Evolutionary conservation across 2,113 vertebrate species (phyloP).

Genomic region (Cyprinodon variegatus): DNA sequence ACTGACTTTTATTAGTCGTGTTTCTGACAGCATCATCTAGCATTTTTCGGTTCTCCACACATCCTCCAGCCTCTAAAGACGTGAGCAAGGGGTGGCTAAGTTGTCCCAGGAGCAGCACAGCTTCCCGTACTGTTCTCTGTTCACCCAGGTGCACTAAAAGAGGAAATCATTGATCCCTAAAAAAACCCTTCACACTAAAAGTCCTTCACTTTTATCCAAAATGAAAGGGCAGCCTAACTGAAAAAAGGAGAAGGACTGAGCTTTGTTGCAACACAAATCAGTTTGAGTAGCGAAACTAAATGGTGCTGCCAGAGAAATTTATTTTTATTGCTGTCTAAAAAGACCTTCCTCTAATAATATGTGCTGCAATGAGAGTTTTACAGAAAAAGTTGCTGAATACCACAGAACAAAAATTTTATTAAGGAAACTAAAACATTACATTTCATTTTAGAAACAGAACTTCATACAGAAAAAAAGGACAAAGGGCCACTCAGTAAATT

Average conservation of each 20-base stretch:
- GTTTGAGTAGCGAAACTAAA: neutral
- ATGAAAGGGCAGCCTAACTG: too few relatives aligned
- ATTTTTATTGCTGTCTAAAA: neutral
- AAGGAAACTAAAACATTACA: neutral
- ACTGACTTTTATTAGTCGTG: neutral
- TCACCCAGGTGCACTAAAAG: too few relatives aligned
- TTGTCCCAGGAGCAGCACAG: slow-evolving; percentile 16
- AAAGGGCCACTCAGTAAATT: too few relatives aligned
- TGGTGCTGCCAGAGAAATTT: neutral
- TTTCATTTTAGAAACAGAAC: neutral
- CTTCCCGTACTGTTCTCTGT: neutral
- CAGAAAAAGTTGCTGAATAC: neutral
- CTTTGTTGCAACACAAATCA: neutral
- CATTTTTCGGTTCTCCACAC: slow-evolving; percentile 22
- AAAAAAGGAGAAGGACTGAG: neutral
- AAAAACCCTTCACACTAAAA: too few relatives aligned
- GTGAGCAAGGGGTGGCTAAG: slow-evolving; percentile 28
- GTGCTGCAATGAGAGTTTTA: neutral
- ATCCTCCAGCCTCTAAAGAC: neutral
- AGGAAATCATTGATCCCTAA: too few relatives aligned
- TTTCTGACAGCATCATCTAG: neutral
- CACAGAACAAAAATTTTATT: neutral
- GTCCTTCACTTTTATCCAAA: slow-evolving; percentile 7
- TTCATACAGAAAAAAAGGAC: neutral
- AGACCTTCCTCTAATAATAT: neutral